Conservation (phyloP, 2,888 invertebrate genomes). For the Hydriomena furcata region DNA sequence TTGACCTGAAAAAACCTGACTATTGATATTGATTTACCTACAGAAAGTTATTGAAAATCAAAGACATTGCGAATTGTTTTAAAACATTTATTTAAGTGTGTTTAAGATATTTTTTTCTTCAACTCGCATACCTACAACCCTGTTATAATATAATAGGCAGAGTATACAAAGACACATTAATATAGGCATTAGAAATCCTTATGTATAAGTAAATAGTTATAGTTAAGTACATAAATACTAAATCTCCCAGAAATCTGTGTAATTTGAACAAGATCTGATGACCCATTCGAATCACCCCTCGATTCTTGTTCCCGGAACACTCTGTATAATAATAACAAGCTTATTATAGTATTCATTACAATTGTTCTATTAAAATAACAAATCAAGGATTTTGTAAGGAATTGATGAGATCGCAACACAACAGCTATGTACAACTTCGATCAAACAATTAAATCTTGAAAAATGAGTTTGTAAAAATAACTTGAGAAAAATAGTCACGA, state of each 20-base stretch:
- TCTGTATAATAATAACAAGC: too few species aligned
- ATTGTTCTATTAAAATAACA: background rate
- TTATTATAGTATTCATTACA: too few species aligned
- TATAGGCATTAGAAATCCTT: constrained; percentile 13
- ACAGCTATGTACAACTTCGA: constrained; percentile 15
- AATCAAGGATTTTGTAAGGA: constrained; percentile 1
- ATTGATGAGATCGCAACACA: constrained; percentile 27
- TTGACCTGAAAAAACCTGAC: too few species aligned
- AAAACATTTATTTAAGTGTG: constrained; percentile 67
- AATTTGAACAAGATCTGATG: background rate
- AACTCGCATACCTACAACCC: constrained; percentile 60
- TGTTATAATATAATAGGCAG: constrained; percentile 52
- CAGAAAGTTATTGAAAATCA: constrained; percentile 15
- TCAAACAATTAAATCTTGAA: too few species aligned
- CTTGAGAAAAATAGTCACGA: too few species aligned
- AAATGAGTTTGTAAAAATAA: too few species aligned
- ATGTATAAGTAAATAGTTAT: background rate
- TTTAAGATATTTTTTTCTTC: constrained; percentile 48
- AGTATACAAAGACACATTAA: constrained; percentile 34
- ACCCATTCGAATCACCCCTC: too few species aligned
- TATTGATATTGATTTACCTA: too few species aligned
- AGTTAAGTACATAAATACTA: background rate
- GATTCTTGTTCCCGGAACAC: too few species aligned
- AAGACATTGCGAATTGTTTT: constrained; percentile 22
- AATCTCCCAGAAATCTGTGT: background rate